A percentile compares a stretch with the other conserved stretches of the same genome.
phyloP scores from a whole-genome alignment of 2,797 vertebrate species.

The Melanotaenia trifasciata region DNA sequence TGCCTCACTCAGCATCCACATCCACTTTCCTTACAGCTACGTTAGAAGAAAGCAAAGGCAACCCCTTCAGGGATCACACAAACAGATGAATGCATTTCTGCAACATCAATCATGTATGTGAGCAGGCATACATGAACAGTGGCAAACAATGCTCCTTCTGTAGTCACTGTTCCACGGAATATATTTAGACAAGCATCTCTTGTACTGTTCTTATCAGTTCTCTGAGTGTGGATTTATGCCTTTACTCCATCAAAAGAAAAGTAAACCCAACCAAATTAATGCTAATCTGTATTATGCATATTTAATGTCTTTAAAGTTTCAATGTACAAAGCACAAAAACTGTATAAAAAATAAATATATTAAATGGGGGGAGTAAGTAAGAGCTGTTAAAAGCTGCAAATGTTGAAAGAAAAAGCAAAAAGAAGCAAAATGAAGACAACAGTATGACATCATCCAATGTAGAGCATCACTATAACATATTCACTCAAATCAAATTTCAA shows the following conservation, averaged over 20 bases:
- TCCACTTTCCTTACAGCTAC: constrained; percentile 48
- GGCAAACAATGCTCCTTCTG: constrained; percentile 16
- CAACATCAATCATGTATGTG: constrained; percentile 62
- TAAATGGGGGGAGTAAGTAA: background rate
- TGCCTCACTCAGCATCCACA: constrained; percentile 38
- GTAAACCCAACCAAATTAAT: too few species aligned
- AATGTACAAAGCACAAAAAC: background rate
- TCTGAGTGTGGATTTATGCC: background rate
- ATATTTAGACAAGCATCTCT: constrained; percentile 35
- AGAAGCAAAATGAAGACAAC: background rate
- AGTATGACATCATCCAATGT: background rate
- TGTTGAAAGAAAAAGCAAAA: background rate
- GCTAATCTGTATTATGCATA: too few species aligned
- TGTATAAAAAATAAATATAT: background rate
- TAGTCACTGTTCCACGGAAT: constrained; percentile 19
- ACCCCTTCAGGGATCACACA: constrained; percentile 17
- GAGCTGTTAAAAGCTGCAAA: background rate
- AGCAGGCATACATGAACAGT: constrained; percentile 10
- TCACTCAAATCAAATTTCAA: background rate
- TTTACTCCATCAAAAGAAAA: background rate
- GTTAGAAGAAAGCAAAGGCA: constrained; percentile 13
- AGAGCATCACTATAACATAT: background rate
- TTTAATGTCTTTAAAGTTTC: too few species aligned
- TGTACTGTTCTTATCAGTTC: constrained; percentile 9
- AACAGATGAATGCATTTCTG: background rate